Evolutionary conservation across 2,888 invertebrate species (phyloP).

Genomic region (Trisateles emortualis): DNA sequence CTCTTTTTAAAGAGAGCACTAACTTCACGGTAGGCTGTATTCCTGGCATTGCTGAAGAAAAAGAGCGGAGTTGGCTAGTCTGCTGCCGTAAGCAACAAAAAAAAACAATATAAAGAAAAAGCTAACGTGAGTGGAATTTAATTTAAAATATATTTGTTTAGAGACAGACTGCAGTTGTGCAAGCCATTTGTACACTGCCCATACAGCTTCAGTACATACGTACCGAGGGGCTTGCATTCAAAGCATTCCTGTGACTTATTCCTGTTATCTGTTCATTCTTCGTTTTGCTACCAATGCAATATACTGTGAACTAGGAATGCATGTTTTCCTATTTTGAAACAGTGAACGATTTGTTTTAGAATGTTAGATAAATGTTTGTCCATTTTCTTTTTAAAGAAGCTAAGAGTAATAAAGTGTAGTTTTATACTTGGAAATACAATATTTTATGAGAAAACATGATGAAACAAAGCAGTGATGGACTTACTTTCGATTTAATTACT

Average conservation of each 20-base stretch:
- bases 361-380: not conserved
- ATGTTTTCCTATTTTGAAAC: not conserved
- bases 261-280: not conserved
- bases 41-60: too few species aligned
- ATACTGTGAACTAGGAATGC: not conserved
- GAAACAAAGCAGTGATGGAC: too few species aligned
- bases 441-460: too few species aligned
- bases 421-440: too few species aligned
- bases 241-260: conserved; percentile 7
- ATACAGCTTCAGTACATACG: not conserved
- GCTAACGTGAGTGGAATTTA: not conserved
- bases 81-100: too few species aligned
- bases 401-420: too few species aligned
- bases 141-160: not conserved
- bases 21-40: too few species aligned
- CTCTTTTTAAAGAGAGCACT: too few species aligned
- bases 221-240: not conserved
- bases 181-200: not conserved
- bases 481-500: too few species aligned
- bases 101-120: too few species aligned
- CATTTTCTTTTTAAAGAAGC: not conserved
- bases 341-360: not conserved
- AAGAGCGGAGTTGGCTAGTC: too few species aligned
- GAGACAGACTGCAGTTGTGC: not conserved
- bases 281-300: conserved; percentile 1